Evolutionary conservation across 2,113 vertebrate species (phyloP).

Genomic region (Erythrocercus mccallii): DNA sequence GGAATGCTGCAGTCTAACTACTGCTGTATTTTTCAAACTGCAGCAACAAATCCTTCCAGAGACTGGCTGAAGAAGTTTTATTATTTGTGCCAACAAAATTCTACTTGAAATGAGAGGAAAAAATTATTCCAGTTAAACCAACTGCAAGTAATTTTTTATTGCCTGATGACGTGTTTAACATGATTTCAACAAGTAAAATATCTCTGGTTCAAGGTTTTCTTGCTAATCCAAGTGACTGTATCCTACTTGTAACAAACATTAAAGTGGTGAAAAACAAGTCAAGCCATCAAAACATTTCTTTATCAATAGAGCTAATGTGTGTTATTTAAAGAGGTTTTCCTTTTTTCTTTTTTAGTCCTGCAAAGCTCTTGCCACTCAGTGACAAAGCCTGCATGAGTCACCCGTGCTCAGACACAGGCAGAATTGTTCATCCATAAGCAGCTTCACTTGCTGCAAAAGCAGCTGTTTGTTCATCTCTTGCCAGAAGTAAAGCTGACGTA

Average conservation of each 20-base stretch:
- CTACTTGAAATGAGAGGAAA: conserved; percentile 61
- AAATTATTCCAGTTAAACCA: conserved; percentile 47
- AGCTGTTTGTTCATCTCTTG: conserved; percentile 62
- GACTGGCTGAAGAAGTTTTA: conserved; percentile 36
- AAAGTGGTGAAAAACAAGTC: conserved; percentile 10
- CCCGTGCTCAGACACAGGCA: conserved; percentile 46
- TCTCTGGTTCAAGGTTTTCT: conserved; percentile 26
- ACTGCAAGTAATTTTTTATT: conserved; percentile 55
- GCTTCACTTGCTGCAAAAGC: conserved; percentile 64
- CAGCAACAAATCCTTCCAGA: conserved; percentile 44
- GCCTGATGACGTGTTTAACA: conserved; percentile 34
- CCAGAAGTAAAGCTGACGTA: conserved; percentile 65
- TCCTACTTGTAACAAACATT: background rate
- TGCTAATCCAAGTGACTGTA: background rate
- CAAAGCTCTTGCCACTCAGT: conserved; percentile 33
- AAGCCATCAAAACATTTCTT: conserved; percentile 35
- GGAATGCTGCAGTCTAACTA: background rate
- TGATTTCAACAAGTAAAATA: conserved; percentile 17
- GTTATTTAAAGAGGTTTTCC: background rate
- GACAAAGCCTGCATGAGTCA: conserved; percentile 63
- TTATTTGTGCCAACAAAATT: conserved; percentile 9
- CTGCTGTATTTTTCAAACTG: conserved; percentile 9
- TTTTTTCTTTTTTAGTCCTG: conserved; percentile 6
- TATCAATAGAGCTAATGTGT: conserved; percentile 42
- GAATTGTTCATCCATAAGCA: conserved; percentile 65